Percentiles rank a stretch among this genome's conserved stretches.
Evolutionary conservation across 2,113 vertebrate species (phyloP).

Genomic region (Tachuris rubrigastra): DNA sequence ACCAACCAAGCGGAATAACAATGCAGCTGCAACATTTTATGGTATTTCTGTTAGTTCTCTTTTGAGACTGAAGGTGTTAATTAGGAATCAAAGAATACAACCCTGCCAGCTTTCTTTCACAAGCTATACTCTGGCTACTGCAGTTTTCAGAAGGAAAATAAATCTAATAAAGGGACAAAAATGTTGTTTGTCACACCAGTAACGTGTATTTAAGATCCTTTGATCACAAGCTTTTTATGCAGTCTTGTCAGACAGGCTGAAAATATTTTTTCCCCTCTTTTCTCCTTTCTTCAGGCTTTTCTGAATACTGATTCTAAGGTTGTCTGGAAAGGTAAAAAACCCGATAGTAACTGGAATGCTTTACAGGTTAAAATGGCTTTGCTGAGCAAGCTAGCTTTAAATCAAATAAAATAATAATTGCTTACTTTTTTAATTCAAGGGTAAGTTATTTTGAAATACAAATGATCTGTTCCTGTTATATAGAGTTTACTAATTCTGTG

Average conservation of each 20-base stretch:
- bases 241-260: conserved; percentile 77
- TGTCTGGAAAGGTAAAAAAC: conserved; percentile 41
- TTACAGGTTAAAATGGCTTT: conserved; percentile 41
- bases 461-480: neutral
- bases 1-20: conserved; percentile 86
- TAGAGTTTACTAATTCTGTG: neutral
- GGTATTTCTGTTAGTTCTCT: conserved; percentile 80
- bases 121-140: conserved; percentile 74
- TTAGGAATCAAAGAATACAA: conserved; percentile 85
- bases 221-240: conserved; percentile 76
- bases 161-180: conserved; percentile 85
- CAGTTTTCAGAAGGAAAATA: conserved; percentile 80
- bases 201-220: conserved; percentile 78
- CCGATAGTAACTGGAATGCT: neutral
- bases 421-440: neutral
- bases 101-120: conserved; percentile 79
- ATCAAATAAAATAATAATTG: neutral
- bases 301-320: conserved; percentile 64
- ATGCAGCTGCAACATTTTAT: conserved; percentile 88
- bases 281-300: conserved; percentile 46
- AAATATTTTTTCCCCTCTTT: conserved; percentile 76
- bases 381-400: neutral
- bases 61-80: conserved; percentile 85
- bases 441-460: neutral
- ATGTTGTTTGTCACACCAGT: conserved; percentile 83